Conservation (phyloP, 2,113 vertebrate genomes). For the Ia io region DNA sequence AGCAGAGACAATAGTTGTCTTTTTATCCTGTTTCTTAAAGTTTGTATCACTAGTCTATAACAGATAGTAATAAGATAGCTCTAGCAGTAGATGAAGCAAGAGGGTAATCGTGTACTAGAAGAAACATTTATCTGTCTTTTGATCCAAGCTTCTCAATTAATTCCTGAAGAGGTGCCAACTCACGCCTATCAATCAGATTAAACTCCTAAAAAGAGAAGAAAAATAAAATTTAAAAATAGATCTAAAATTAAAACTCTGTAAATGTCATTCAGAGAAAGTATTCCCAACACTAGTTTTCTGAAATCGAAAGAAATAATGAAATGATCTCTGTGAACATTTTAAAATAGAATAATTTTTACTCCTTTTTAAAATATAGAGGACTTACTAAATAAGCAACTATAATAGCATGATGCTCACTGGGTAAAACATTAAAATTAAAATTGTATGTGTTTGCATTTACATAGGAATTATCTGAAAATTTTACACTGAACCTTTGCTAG, state of each 20-base stretch:
- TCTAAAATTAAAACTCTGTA: constrained; percentile 26
- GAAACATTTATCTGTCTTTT: constrained; percentile 93
- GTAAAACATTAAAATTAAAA: constrained; percentile 19
- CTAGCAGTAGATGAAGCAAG: constrained; percentile 57
- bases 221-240: constrained; percentile 1
- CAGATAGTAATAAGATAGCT: constrained; percentile 57
- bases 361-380: background rate
- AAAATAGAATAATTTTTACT: background rate
- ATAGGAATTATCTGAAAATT: background rate
- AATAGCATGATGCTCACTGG: background rate
- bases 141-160: constrained; percentile 97
- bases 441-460: background rate
- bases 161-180: constrained; percentile 96
- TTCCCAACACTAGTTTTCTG: constrained; percentile 1
- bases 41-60: constrained; percentile 60
- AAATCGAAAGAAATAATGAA: constrained; percentile 40
- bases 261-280: constrained; percentile 24
- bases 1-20: constrained; percentile 22
- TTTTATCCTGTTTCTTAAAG: constrained; percentile 49
- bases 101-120: constrained; percentile 32
- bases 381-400: background rate
- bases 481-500: background rate
- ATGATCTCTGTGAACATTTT: background rate
- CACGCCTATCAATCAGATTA: constrained; percentile 95
- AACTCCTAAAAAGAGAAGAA: constrained; percentile 88